These are phyloP conservation scores for Galbula dea DNA, from an alignment of 2,113 vertebrate genomes.

Conservation along the genomic window DNA sequence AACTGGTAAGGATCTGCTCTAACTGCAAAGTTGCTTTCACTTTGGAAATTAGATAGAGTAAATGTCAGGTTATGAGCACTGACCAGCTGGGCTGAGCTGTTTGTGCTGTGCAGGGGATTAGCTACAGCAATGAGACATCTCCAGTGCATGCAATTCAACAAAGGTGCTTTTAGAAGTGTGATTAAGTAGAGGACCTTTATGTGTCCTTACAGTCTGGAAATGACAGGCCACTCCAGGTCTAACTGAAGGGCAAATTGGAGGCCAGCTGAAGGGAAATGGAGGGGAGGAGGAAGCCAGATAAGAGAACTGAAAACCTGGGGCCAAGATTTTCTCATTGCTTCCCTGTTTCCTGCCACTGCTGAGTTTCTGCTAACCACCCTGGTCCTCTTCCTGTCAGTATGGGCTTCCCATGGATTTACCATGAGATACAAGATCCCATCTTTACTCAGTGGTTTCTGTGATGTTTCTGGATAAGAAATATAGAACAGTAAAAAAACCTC, in stretches of 20 bases:
- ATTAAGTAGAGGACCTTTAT: background rate
- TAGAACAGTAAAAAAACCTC: background rate
- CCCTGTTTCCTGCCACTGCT: background rate
- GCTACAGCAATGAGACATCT: background rate
- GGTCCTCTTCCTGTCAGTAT: background rate
- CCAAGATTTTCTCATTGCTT: background rate
- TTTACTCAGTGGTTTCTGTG: background rate
- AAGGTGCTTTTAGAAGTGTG: slow-evolving; percentile 9
- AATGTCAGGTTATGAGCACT: background rate
- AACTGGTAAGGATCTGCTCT: background rate
- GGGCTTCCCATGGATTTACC: background rate
- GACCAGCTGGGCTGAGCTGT: slow-evolving; percentile 22
- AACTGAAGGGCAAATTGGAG: background rate
- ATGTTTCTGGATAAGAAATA: background rate
- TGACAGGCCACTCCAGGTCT: background rate
- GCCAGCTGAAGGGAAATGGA: background rate
- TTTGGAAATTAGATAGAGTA: slow-evolving; percentile 6
- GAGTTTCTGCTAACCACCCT: background rate
- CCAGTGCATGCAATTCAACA: background rate
- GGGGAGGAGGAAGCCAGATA: accelerated
- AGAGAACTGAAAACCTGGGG: background rate
- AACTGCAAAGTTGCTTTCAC: slow-evolving; percentile 6
- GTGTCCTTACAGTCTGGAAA: background rate
- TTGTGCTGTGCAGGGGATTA: slow-evolving; percentile 1
- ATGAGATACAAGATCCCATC: background rate